A percentile compares a stretch with the other conserved stretches of the same genome.
phyloP scores from a whole-genome alignment of 1,140 invertebrate genomes.

The Cotesia typhae region DNA sequence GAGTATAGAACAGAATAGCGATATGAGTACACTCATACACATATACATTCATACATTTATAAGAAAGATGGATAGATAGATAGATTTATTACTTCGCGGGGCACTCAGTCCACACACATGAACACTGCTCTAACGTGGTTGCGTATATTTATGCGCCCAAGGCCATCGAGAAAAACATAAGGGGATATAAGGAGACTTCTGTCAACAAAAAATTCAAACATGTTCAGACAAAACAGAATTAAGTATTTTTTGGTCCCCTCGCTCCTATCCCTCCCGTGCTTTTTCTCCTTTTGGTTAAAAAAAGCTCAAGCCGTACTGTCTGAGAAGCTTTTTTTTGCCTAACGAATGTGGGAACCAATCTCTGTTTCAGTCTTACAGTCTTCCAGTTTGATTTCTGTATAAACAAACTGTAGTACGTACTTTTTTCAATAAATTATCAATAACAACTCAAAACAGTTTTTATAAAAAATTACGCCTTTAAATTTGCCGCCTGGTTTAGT shows the following conservation, averaged over 20 bases:
- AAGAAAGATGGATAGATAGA: conserved; percentile 24
- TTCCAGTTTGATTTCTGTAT: too few relatives aligned
- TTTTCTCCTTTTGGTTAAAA: neutral
- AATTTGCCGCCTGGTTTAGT: too few relatives aligned
- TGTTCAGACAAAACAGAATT: conserved; percentile 27
- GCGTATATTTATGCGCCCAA: conserved; percentile 13
- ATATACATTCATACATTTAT: neutral
- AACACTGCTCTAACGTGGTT: too few relatives aligned
- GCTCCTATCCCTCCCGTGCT: neutral
- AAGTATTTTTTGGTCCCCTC: conserved; percentile 3
- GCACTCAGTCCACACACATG: conserved; percentile 1
- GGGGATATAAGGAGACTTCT: conserved; percentile 2
- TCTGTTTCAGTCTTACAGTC: too few relatives aligned
- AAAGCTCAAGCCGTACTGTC: neutral
- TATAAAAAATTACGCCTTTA: too few relatives aligned
- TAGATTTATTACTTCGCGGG: conserved; percentile 31
- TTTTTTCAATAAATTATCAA: too few relatives aligned
- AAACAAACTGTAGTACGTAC: too few relatives aligned
- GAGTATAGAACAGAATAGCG: conserved; percentile 22
- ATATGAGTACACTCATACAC: neutral
- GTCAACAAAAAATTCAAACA: conserved; percentile 18
- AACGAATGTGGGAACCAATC: conserved; percentile 17
- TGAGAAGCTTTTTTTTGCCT: neutral
- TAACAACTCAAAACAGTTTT: too few relatives aligned
- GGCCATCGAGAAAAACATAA: conserved; percentile 23